Conservation (phyloP, 2,888 invertebrate genomes). For the Parasteatoda lunata region DNA sequence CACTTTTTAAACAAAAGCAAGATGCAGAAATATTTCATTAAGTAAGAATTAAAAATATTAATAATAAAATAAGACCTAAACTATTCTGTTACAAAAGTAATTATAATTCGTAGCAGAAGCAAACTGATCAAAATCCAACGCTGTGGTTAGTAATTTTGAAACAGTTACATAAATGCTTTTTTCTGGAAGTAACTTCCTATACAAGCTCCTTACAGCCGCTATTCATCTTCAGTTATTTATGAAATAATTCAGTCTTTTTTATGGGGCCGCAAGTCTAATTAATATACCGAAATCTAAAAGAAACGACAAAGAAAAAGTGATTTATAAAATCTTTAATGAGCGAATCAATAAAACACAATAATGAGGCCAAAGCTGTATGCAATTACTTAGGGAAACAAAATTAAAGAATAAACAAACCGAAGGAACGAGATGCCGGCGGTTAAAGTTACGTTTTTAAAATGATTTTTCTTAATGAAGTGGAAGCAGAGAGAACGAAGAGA, state of each 20-base stretch:
- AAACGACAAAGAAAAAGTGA: not conserved
- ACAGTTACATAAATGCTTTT: no score
- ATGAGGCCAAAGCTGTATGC: not conserved
- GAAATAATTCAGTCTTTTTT: not conserved
- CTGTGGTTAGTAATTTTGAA: no score
- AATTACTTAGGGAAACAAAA: not conserved
- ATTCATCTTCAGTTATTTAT: no score
- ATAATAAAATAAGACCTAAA: no score
- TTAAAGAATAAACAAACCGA: not conserved
- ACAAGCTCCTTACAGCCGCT: no score
- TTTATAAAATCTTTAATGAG: not conserved
- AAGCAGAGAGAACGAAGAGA: not conserved
- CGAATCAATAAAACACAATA: not conserved
- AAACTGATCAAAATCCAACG: no score
- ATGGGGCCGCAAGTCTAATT: not conserved
- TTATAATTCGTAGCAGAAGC: no score
- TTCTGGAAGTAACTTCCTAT: no score
- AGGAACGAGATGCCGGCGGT: not conserved
- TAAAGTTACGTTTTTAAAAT: not conserved
- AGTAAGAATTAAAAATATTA: no score
- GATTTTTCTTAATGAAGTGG: constrained; percentile 1
- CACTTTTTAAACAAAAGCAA: no score
- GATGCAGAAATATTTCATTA: no score
- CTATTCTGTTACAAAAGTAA: no score
- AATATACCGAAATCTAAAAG: not conserved